Conservation (phyloP, 2,888 invertebrate species). For the Mantis religiosa region DNA sequence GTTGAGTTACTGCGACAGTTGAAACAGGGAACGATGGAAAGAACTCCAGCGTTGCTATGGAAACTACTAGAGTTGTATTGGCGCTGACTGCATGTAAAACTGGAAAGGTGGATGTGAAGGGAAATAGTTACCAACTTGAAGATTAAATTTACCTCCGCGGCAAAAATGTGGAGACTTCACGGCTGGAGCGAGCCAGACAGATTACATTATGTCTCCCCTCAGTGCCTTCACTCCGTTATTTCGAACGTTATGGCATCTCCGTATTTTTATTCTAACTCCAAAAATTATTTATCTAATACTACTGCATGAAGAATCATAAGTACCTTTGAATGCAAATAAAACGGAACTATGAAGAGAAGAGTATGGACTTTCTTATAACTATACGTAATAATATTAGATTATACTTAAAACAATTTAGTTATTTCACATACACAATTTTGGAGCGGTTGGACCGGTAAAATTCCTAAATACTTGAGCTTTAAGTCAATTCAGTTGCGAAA, state of each 20-base stretch:
- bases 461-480: too few species aligned
- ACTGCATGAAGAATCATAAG: too few species aligned
- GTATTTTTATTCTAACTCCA: not conserved
- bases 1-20: not conserved
- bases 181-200: not conserved
- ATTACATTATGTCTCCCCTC: not conserved
- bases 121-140: not conserved
- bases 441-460: too few species aligned
- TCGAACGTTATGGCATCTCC: not conserved
- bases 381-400: too few species aligned
- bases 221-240: not conserved
- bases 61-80: not conserved
- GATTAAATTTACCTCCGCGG: not conserved
- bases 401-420: too few species aligned
- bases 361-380: too few species aligned
- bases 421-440: too few species aligned
- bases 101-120: not conserved
- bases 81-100: not conserved
- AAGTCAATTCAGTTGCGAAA: too few species aligned
- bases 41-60: too few species aligned
- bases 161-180: not conserved
- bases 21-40: not conserved
- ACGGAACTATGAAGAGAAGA: too few species aligned
- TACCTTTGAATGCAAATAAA: too few species aligned
- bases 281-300: too few species aligned